Evolutionary conservation across 2,113 vertebrate species (phyloP).

Genomic region (Noturus placidus): DNA sequence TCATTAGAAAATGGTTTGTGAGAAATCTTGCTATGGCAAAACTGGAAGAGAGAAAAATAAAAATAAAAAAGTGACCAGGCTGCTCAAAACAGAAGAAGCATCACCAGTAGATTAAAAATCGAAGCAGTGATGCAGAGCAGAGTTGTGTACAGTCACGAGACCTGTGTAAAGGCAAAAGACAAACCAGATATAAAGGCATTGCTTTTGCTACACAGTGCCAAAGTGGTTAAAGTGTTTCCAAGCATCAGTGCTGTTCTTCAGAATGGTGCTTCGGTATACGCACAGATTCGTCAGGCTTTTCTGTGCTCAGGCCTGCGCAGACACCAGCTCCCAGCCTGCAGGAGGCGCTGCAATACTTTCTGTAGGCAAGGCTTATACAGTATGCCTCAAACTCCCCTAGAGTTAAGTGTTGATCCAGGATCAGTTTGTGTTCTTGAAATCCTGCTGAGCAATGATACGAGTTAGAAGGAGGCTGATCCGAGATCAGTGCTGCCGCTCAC

Average conservation of each 20-base stretch:
- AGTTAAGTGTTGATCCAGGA: conserved; percentile 7
- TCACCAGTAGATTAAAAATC: not conserved
- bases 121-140: not conserved
- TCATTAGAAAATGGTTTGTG: too few relatives aligned
- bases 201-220: not conserved
- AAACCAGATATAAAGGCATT: not conserved
- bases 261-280: not conserved
- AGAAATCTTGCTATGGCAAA: not conserved
- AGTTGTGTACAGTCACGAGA: not conserved
- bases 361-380: not conserved
- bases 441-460: not conserved
- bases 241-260: conserved; percentile 5
- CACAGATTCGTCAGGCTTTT: not conserved
- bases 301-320: not conserved
- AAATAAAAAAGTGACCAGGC: not conserved
- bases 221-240: not conserved
- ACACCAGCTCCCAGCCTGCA: conserved; percentile 21
- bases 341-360: conserved; percentile 14
- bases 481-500: conserved; percentile 61
- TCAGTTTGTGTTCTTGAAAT: not conserved
- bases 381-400: not conserved
- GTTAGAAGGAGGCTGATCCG: not conserved
- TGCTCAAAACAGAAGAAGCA: not conserved
- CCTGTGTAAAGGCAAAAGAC: not conserved
- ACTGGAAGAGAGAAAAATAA: too few relatives aligned